Conservation (phyloP, 1,140 invertebrate genomes). For the Magallana ariakensis region DNA sequence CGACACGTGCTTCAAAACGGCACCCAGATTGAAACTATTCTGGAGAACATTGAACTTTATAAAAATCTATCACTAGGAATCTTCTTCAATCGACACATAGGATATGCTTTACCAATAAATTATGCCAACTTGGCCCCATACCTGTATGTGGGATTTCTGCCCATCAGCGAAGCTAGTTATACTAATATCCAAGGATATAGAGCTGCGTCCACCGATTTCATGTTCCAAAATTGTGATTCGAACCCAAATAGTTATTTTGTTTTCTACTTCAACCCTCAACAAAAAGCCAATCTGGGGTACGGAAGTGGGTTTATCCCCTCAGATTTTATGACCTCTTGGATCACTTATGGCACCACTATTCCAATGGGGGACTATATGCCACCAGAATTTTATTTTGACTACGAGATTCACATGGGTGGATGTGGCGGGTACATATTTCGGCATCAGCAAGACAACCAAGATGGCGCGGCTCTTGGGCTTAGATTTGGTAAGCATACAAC, state of each 20-base stretch:
- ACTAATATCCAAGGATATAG: slow-evolving; percentile 45
- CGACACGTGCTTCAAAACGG: neutral
- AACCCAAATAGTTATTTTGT: slow-evolving; percentile 51
- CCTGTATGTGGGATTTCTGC: slow-evolving; percentile 52
- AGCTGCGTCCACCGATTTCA: neutral
- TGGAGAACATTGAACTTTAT: slow-evolving; percentile 43
- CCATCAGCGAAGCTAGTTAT: neutral
- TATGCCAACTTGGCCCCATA: neutral
- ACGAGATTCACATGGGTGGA: slow-evolving; percentile 53
- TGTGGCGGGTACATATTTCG: slow-evolving; percentile 45
- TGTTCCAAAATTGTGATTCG: slow-evolving; percentile 48
- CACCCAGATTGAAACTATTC: slow-evolving; percentile 23
- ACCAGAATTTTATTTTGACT: slow-evolving; percentile 36
- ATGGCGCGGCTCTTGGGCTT: slow-evolving; percentile 45
- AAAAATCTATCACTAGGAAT: slow-evolving; percentile 11
- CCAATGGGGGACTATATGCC: neutral
- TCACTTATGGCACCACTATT: neutral
- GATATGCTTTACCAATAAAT: slow-evolving; percentile 43
- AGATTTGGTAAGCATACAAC: slow-evolving; percentile 40
- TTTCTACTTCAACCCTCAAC: slow-evolving; percentile 47
- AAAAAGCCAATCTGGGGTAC: neutral
- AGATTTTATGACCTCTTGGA: slow-evolving; percentile 11
- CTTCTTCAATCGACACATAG: slow-evolving; percentile 45
- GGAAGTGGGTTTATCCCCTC: neutral
- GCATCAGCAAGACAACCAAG: neutral